Conservation (phyloP, 2,888 invertebrate species). For the Mallateleia sp. region DNA sequence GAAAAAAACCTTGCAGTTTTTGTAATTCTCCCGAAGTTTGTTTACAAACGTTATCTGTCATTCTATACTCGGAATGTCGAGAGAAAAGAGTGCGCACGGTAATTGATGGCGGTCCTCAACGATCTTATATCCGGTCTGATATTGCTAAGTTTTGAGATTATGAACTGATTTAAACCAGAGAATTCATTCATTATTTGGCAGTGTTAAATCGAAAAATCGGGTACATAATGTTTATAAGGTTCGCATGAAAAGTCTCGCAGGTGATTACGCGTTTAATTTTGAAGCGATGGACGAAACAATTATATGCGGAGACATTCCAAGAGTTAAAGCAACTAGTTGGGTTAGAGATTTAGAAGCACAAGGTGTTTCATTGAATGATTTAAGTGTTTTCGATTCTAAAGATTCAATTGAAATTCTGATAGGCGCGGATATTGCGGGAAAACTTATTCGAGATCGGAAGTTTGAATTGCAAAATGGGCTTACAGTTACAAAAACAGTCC, state of each 20-base stretch:
- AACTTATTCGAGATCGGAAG: constrained; percentile 78
- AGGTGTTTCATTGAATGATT: constrained; percentile 53
- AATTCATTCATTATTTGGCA: constrained; percentile 80
- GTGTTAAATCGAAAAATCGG: constrained; percentile 52
- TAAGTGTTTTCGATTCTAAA: constrained; percentile 16
- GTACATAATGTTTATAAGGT: constrained; percentile 68
- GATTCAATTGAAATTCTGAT: constrained; percentile 79
- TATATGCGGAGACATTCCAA: constrained; percentile 71
- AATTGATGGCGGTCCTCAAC: constrained; percentile 80
- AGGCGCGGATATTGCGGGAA: constrained; percentile 80
- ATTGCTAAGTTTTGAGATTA: constrained; percentile 76
- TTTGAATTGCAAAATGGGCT: constrained; percentile 78
- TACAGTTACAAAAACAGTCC: constrained; percentile 80
- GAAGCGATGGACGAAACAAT: constrained; percentile 66
- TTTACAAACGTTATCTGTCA: constrained; percentile 79
- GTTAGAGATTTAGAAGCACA: constrained; percentile 64
- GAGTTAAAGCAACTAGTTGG: constrained; percentile 61
- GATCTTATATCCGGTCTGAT: constrained; percentile 78
- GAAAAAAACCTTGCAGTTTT: constrained; percentile 58
- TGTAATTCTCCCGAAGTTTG: constrained; percentile 59
- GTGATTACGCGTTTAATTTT: constrained; percentile 78
- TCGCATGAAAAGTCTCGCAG: constrained; percentile 66
- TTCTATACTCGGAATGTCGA: constrained; percentile 54
- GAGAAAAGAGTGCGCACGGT: constrained; percentile 72
- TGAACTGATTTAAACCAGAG: constrained; percentile 52